These are phyloP conservation scores for Osmerus mordax DNA, from an alignment of 2,113 vertebrate genomes.

Conservation along the genomic window DNA sequence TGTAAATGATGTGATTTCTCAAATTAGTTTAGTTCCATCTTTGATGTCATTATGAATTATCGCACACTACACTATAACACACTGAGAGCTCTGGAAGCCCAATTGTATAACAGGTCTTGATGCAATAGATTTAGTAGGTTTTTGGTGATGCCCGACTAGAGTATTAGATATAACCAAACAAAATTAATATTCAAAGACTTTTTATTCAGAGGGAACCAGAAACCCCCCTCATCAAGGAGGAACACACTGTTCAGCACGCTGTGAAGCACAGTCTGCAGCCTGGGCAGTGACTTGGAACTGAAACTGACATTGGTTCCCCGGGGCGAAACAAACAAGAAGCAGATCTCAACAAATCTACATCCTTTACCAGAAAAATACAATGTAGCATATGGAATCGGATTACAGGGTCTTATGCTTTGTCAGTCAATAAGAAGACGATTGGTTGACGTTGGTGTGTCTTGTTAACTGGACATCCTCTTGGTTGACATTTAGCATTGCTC, in stretches of 20 bases:
- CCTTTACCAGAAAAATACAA: conserved; percentile 31
- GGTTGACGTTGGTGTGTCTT: conserved; percentile 59
- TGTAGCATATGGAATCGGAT: conserved; percentile 54
- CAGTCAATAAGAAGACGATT: conserved; percentile 63
- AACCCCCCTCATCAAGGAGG: too few species aligned
- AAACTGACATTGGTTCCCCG: conserved; percentile 22
- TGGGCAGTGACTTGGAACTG: conserved; percentile 15
- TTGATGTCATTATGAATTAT: not conserved
- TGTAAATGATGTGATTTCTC: conserved; percentile 12
- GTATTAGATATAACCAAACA: too few species aligned
- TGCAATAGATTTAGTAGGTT: too few species aligned
- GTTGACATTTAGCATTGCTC: conserved; percentile 73
- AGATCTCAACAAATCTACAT: conserved; percentile 31
- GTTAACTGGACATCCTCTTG: conserved; percentile 58
- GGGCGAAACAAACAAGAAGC: conserved; percentile 31
- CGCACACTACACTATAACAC: not conserved
- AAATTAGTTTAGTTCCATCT: conserved; percentile 5
- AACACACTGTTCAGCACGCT: not conserved
- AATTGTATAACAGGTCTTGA: too few species aligned
- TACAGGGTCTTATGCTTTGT: conserved; percentile 47
- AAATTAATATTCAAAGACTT: too few species aligned
- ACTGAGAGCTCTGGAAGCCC: too few species aligned
- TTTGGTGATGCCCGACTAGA: too few species aligned
- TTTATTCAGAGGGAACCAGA: too few species aligned
- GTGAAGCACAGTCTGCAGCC: not conserved